These are phyloP conservation scores for Pinna nobilis DNA, from an alignment of 1,140 invertebrate genomes.

Conservation along the genomic window DNA sequence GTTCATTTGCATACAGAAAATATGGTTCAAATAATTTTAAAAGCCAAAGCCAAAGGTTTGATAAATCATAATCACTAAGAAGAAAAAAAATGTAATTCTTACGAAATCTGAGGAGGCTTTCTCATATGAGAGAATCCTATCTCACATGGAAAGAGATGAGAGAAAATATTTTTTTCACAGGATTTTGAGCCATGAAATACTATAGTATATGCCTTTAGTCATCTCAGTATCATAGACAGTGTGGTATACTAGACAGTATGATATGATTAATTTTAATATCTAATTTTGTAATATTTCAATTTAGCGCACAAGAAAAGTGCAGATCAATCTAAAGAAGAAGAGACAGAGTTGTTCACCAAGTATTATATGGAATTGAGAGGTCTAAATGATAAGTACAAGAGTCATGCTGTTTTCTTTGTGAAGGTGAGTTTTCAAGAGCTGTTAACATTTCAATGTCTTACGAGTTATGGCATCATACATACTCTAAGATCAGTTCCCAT, in stretches of 20 bases:
- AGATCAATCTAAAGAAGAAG: conserved; percentile 67
- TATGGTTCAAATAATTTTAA: no score
- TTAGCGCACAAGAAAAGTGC: conserved; percentile 38
- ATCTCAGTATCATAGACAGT: neutral
- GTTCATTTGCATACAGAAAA: no score
- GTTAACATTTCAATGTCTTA: no score
- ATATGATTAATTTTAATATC: neutral
- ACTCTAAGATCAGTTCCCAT: neutral
- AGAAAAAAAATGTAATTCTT: no score
- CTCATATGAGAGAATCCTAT: no score
- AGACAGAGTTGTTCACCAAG: conserved; percentile 78
- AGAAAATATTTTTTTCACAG: neutral
- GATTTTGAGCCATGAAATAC: neutral
- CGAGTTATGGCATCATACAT: no score
- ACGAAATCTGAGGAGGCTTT: no score
- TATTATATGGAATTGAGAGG: conserved; percentile 79
- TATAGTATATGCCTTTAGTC: neutral
- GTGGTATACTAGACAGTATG: neutral
- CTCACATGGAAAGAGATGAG: neutral
- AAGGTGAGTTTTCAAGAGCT: no score
- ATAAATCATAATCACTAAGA: no score
- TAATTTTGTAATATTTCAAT: neutral
- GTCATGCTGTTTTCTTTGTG: conserved; percentile 87
- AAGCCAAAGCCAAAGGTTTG: no score
- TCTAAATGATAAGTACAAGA: conserved; percentile 51